Percentiles rank a stretch among this genome's conserved stretches.
Conservation (phyloP, 2,888 invertebrate genomes). For the Ganaspis brasiliensis region DNA sequence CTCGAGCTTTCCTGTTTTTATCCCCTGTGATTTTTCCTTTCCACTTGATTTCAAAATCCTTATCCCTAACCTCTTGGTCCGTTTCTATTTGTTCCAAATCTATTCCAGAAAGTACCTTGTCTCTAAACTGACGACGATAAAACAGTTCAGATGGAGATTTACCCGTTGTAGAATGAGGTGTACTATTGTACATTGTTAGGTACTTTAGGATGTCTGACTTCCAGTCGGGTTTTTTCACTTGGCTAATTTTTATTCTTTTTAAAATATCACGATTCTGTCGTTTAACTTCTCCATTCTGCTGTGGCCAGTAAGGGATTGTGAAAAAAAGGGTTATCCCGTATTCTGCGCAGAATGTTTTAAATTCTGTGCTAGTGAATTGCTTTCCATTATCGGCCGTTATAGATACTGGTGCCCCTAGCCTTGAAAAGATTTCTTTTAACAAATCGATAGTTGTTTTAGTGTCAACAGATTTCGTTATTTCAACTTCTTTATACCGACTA, state of each 20-base stretch:
- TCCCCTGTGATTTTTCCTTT: too few relatives aligned
- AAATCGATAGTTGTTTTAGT: neutral
- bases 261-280: slow-evolving; percentile 58
- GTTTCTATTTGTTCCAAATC: too few relatives aligned
- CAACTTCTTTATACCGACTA: slow-evolving; percentile 55
- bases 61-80: too few relatives aligned
- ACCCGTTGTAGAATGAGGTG: too few relatives aligned
- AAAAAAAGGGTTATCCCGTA: too few relatives aligned
- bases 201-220: slow-evolving; percentile 50
- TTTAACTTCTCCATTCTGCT: too few relatives aligned
- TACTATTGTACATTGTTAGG: slow-evolving; percentile 57
- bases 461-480: slow-evolving; percentile 5
- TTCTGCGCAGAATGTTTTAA: neutral
- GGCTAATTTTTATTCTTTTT: slow-evolving; percentile 58
- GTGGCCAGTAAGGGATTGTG: too few relatives aligned
- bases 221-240: slow-evolving; percentile 54
- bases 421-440: slow-evolving; percentile 3
- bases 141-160: too few relatives aligned
- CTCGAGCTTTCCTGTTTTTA: too few relatives aligned
- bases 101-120: too few relatives aligned
- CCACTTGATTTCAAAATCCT: too few relatives aligned
- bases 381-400: neutral
- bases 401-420: neutral
- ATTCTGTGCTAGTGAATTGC: neutral
- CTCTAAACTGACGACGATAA: too few relatives aligned